A percentile compares a stretch with the other conserved stretches of the same genome.
Conservation (phyloP, 2,113 vertebrate species). For the Chiloscyllium plagiosum region DNA sequence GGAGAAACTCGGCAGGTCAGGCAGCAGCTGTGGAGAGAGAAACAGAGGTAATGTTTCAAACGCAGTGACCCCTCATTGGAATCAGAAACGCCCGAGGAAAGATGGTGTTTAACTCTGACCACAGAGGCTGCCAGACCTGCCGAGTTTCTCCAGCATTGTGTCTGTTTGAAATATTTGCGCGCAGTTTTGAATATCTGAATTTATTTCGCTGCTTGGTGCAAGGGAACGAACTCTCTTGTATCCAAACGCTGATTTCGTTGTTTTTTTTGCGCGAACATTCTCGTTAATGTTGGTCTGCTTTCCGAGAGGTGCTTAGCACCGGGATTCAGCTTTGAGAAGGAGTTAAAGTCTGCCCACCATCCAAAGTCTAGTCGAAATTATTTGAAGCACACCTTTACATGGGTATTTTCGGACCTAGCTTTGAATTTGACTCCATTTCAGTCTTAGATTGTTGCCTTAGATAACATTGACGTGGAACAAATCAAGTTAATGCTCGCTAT, state of each 20-base stretch:
- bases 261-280: background rate
- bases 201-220: background rate
- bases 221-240: background rate
- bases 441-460: too few species aligned
- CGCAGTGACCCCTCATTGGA: too few species aligned
- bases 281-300: background rate
- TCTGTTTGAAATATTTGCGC: background rate
- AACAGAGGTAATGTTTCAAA: too few species aligned
- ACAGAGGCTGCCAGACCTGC: too few species aligned
- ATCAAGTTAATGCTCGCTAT: background rate
- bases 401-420: background rate
- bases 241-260: background rate
- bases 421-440: background rate
- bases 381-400: background rate
- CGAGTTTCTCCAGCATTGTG: too few species aligned
- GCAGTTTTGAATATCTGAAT: background rate
- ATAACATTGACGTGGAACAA: background rate
- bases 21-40: too few species aligned
- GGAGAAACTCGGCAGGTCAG: too few species aligned
- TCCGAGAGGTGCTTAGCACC: background rate
- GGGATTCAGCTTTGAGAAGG: background rate
- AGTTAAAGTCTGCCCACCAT: background rate
- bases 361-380: background rate
- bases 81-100: too few species aligned
- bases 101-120: too few species aligned